Conservation (phyloP, 2,797 vertebrate species). For the Epinephelus awoara region DNA sequence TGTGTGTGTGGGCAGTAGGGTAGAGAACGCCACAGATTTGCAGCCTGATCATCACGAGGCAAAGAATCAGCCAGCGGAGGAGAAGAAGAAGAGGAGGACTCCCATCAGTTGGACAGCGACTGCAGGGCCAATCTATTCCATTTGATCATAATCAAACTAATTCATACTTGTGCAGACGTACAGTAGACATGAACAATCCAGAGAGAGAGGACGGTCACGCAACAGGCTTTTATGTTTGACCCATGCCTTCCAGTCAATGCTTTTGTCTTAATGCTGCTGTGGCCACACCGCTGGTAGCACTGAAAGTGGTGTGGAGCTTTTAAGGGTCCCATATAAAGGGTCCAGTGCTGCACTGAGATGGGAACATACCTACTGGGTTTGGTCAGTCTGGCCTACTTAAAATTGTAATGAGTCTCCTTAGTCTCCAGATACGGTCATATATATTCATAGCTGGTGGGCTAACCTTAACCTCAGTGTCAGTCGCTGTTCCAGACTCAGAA, state of each 20-base stretch:
- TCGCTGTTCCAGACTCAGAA: not conserved
- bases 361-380: constrained; percentile 27
- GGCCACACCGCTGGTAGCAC: constrained; percentile 31
- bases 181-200: constrained; percentile 13
- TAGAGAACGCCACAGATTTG: constrained; percentile 45
- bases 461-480: constrained; percentile 26
- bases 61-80: constrained; percentile 38
- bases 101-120: constrained; percentile 46
- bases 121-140: constrained; percentile 38
- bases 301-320: constrained; percentile 46
- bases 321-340: constrained; percentile 43
- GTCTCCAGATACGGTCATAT: constrained; percentile 3
- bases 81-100: constrained; percentile 13
- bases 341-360: not conserved
- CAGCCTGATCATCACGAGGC: constrained; percentile 46
- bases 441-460: constrained; percentile 16
- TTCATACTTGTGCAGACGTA: constrained; percentile 17
- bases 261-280: constrained; percentile 72
- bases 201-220: constrained; percentile 18
- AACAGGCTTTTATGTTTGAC: constrained; percentile 69
- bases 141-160: constrained; percentile 67
- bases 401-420: constrained; percentile 19
- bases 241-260: constrained; percentile 69
- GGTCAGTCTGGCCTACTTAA: constrained; percentile 24
- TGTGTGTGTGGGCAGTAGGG: constrained; percentile 60